Evolutionary conservation across 2,113 vertebrate genomes (phyloP), one percentile per base, ranked within the genome.

Genomic region (Caretta caretta): DNA sequence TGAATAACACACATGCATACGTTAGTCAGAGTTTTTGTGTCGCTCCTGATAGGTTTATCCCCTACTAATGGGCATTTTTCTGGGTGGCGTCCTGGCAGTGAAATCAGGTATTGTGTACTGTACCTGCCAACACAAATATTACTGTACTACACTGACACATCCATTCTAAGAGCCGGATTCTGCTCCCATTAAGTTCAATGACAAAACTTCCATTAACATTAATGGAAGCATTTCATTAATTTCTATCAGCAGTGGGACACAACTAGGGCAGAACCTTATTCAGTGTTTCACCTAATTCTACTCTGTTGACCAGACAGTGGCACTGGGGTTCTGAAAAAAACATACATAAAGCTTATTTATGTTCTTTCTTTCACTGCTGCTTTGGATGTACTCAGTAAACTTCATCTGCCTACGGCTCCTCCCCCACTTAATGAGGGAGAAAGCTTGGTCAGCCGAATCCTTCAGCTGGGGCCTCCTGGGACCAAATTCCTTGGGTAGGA

Each of bases 391-490:
- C 98, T 98, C 99, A 99, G 99, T 99, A 99, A 99, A 99, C 99
- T 99, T 96, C 99, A 99, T 98, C 99, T 99, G 97, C 99, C 99
- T 98, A 99, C 98, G 97, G 99, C 99, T 97, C 99, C 99, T 98
- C 99, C 99, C 98, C 99, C 99, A 99, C 99, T 99, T 98, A 99
- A 99, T 98, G 99, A 99, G 99, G 99, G 99, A 96, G 99, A 99
- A 99, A 99, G 99, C 98, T 98, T 99, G 99, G 99, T 99, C 99
- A 99, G 99, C 99, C 99, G 99, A 99, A 99, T 99, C 98, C 99
- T 99, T 97, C 99, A 99, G 99, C 99, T 99, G 96, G 99, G 99
- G 98, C 99, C 99, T 96, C 99, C 99, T 98, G 99, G 99, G 98
- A 99, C 99, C 98, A 99, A 99, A 99, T 99, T 99, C 98, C 99